Evolutionary conservation across 2,113 vertebrate species (phyloP).

Genomic region (Laticauda colubrina): DNA sequence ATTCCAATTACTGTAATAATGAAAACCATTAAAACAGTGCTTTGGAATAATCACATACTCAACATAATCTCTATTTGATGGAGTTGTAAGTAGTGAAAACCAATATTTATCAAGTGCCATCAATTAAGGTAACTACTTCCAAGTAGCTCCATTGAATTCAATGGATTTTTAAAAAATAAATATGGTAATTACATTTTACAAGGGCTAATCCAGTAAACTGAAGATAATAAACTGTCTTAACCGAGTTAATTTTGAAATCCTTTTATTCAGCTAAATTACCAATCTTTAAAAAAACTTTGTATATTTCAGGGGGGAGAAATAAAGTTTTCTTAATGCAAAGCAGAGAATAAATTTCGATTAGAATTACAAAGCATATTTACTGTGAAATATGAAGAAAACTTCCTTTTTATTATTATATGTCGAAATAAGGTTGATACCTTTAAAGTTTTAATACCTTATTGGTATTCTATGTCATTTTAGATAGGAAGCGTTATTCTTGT

Average conservation of each 20-base stretch:
- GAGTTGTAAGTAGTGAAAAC: background rate
- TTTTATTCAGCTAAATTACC: background rate
- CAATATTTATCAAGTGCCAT: background rate
- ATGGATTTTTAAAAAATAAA: background rate
- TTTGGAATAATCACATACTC: background rate
- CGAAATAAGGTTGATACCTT: background rate
- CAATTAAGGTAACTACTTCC: background rate
- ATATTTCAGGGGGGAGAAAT: background rate
- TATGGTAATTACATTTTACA: background rate
- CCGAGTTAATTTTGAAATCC: background rate
- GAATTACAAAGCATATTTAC: background rate
- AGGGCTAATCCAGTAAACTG: background rate
- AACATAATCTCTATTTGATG: background rate
- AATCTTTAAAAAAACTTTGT: background rate
- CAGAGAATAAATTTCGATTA: background rate
- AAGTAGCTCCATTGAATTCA: background rate
- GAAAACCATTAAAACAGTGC: accelerated
- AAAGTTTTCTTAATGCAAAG: background rate
- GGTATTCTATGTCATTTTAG: background rate
- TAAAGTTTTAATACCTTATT: background rate
- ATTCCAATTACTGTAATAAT: background rate
- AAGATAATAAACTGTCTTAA: background rate
- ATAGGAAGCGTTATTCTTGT: background rate
- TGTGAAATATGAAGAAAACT: background rate
- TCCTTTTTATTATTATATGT: background rate